Base-by-base conservation (phyloP, 2,797 vertebrate genomes). In the Hemibagrus guttatus region DNA sequence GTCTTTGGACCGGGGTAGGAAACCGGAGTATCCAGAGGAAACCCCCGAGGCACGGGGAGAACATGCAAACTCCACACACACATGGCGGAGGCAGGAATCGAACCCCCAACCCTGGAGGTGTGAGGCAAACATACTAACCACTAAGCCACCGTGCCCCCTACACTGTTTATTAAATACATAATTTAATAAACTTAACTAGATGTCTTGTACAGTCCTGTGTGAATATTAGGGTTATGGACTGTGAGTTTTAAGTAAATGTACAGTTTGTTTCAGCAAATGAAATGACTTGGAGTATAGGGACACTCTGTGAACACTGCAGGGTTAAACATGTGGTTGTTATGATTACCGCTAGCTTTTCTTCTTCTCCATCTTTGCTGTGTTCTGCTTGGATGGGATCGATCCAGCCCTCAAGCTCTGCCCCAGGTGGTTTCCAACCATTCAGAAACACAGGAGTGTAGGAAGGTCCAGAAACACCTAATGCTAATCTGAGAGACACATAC, bases 351-450 rank as follows among this genome's bases (percentile, higher is more conserved):
- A 91, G 93, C 87, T 91, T 92, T 87, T 87, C 91, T 64, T 87
- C 93, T 87, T 95, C 91, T 39, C 93, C 91, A 71, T 98, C 97
- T 2, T 96, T 94, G 56, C 93, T 96, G 89, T 97, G 95, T 87
- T 97, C 96, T 84, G 94, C 94, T 91, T 98, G 97, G n/a, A 98
- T 93, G 0, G 97, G 96, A 92, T 98, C 97, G 86, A 97, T 96
- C 97, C 97, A 97, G 80, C 94, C 88, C 56, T 95, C 93, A 56
- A 95, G 95, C 28, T 95, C 95, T 0, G 94, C 90, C 89, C 94
- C 90, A 1, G 93, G 93, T 0, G 96, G 96, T 87, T 96, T 94
- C 97, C 97, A 98, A 46, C 96, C 95, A 0, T 93, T 95, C 75
- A 90, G 90, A 93, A 98, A 98, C 64, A 94, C 92, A 0, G 95